These are phyloP conservation scores for Scylla paramamosain DNA, from an alignment of 1,140 invertebrate genomes.

Conservation along the genomic window DNA sequence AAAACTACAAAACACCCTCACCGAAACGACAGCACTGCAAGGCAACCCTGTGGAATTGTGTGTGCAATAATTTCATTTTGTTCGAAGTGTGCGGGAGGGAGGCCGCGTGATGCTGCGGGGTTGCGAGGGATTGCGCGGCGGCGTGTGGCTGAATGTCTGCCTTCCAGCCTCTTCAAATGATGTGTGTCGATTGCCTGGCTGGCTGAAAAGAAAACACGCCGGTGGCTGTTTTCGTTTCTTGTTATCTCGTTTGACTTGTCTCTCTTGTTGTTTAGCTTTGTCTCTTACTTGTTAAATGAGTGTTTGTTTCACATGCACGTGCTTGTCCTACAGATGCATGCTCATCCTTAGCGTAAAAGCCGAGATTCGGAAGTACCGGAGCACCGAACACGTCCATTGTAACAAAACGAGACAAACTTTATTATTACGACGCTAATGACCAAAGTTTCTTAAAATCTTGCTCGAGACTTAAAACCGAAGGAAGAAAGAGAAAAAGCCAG, in stretches of 20 bases:
- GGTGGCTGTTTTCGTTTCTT: too few relatives aligned
- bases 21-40: neutral
- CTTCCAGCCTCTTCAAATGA: too few relatives aligned
- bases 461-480: neutral
- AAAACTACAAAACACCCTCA: too few relatives aligned
- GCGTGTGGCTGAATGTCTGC: too few relatives aligned
- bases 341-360: neutral
- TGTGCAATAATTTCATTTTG: neutral
- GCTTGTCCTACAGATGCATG: too few relatives aligned
- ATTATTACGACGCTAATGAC: conserved; percentile 10
- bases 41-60: neutral
- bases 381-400: neutral
- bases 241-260: too few relatives aligned
- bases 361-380: neutral
- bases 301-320: too few relatives aligned
- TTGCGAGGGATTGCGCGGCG: neutral
- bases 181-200: too few relatives aligned
- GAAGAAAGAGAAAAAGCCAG: neutral
- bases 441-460: neutral
- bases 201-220: too few relatives aligned
- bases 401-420: neutral
- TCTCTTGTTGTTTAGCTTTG: too few relatives aligned
- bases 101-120: neutral
- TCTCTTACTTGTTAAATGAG: too few relatives aligned
- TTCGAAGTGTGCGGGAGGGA: neutral